Percentiles rank a stretch among this genome's conserved stretches.
phyloP scores from a whole-genome alignment of 2,888 invertebrate genomes.

The Mythimna impura region DNA sequence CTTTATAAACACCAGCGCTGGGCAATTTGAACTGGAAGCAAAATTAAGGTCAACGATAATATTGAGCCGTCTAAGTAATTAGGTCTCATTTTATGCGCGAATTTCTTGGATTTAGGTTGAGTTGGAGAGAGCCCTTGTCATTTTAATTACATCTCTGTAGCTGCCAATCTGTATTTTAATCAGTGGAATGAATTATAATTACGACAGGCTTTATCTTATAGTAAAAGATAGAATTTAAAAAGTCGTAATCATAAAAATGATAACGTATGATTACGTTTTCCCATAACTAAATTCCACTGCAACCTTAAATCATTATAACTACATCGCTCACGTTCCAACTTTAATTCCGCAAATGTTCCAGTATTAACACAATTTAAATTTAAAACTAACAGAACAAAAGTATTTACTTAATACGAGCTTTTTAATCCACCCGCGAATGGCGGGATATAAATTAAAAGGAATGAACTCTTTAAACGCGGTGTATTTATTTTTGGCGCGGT shows the following conservation, averaged over 20 bases:
- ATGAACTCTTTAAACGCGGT: constrained; percentile 57
- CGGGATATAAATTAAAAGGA: constrained; percentile 61
- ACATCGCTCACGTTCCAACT: not conserved
- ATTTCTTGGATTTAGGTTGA: constrained; percentile 22
- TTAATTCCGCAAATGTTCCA: constrained; percentile 10
- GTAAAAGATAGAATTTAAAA: not conserved
- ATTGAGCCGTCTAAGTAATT: constrained; percentile 33
- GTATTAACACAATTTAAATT: constrained; percentile 39
- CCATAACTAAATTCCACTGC: not conserved
- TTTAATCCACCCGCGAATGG: constrained; percentile 47
- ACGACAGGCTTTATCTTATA: not conserved
- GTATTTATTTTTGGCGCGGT: constrained; percentile 58
- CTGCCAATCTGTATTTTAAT: constrained; percentile 1
- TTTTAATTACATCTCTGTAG: constrained; percentile 17
- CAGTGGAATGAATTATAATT: not conserved
- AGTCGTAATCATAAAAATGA: not conserved
- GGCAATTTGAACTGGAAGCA: constrained; percentile 20
- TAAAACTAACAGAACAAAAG: constrained; percentile 39
- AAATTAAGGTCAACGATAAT: constrained; percentile 37
- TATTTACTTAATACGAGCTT: constrained; percentile 46
- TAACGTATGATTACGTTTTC: not conserved
- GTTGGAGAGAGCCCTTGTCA: not conserved
- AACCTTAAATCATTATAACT: not conserved
- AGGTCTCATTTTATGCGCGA: constrained; percentile 15
- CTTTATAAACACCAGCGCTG: constrained; percentile 46